phyloP scores from a whole-genome alignment of 2,113 vertebrate species.

The Entelurus aequoreus region DNA sequence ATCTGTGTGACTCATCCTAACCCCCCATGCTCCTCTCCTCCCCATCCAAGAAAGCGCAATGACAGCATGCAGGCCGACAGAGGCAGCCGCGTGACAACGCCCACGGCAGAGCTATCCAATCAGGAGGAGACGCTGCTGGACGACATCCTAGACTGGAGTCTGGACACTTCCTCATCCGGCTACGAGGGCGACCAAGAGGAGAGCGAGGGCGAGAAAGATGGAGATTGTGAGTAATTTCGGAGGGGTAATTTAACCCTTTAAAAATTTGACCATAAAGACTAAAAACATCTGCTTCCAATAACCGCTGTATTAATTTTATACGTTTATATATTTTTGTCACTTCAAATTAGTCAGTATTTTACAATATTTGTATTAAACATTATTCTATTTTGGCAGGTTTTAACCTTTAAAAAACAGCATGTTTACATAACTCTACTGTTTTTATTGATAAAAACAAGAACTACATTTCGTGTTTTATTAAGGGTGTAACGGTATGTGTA shows the following conservation, averaged over 20 bases:
- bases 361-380: too few relatives aligned
- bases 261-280: background rate
- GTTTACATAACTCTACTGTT: too few relatives aligned
- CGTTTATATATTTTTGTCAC: too few relatives aligned
- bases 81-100: slow-evolving; percentile 86
- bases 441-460: too few relatives aligned
- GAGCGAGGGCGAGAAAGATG: slow-evolving; percentile 85
- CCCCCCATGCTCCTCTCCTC: slow-evolving; percentile 14
- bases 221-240: slow-evolving; percentile 75
- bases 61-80: slow-evolving; percentile 80
- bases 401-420: too few relatives aligned
- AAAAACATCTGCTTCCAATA: too few relatives aligned
- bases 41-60: slow-evolving; percentile 77
- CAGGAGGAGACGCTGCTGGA: slow-evolving; percentile 89
- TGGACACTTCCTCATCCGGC: slow-evolving; percentile 85
- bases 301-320: too few relatives aligned
- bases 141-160: slow-evolving; percentile 93
- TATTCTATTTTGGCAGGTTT: too few relatives aligned
- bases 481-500: too few relatives aligned
- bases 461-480: too few relatives aligned
- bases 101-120: slow-evolving; percentile 88
- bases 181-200: slow-evolving; percentile 94
- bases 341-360: too few relatives aligned
- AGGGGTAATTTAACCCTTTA: too few relatives aligned
- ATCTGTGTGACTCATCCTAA: slow-evolving; percentile 48